Conservation (phyloP, 2,113 vertebrate genomes). For the Varanus salvator region DNA sequence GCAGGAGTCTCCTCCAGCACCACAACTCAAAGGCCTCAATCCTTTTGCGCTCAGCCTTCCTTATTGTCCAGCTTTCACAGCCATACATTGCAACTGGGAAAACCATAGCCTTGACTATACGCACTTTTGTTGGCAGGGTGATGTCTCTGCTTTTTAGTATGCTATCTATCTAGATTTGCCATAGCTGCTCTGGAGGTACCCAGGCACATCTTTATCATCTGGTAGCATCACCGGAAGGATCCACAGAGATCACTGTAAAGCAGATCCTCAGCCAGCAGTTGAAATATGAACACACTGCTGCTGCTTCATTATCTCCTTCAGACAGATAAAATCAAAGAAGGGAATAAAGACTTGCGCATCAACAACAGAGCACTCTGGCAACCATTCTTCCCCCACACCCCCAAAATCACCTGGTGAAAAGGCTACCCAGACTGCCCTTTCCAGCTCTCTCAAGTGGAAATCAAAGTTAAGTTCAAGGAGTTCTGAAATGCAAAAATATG, state of each 20-base stretch:
- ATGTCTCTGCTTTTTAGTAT: too few relatives aligned
- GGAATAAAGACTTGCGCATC: slow-evolving; percentile 34
- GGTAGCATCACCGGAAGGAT: background rate
- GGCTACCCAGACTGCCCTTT: background rate
- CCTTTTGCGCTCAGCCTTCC: too few relatives aligned
- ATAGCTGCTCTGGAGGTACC: background rate
- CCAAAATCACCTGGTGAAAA: background rate
- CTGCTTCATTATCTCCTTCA: background rate
- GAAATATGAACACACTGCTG: slow-evolving; percentile 5
- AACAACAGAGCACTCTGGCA: background rate
- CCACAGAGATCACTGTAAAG: slow-evolving; percentile 54
- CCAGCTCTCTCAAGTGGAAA: background rate
- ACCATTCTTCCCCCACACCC: background rate
- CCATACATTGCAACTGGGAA: too few relatives aligned
- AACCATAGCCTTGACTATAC: too few relatives aligned
- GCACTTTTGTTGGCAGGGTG: too few relatives aligned
- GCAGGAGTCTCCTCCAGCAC: too few relatives aligned
- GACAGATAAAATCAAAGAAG: slow-evolving; percentile 4
- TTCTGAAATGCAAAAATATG: background rate
- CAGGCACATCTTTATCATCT: background rate
- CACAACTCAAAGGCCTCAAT: too few relatives aligned
- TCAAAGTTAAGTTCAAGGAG: background rate
- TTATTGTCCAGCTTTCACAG: too few relatives aligned
- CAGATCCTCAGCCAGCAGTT: slow-evolving; percentile 14
- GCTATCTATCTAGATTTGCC: too few relatives aligned